These are phyloP conservation scores for Chrysopa pallens DNA, from an alignment of 1,140 invertebrate genomes.

Conservation along the genomic window DNA sequence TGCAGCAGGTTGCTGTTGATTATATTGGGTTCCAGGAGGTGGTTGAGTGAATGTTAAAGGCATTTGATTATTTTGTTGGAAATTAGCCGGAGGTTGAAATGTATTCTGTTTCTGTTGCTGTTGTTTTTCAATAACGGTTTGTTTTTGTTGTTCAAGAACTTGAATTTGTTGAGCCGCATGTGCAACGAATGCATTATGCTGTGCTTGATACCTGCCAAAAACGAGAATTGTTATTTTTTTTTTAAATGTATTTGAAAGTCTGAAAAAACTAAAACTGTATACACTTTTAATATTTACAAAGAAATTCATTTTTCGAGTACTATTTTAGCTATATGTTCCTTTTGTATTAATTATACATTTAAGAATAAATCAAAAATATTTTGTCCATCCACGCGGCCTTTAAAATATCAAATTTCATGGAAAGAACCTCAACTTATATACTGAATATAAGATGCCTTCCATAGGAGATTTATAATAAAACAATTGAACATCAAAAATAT, in stretches of 20 bases:
- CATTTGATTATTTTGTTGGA: slow-evolving; percentile 2
- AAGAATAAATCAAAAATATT: too few species aligned
- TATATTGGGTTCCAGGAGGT: slow-evolving; percentile 23
- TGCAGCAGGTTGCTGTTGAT: slow-evolving; percentile 11
- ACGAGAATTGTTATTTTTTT: neutral
- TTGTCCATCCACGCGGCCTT: too few species aligned
- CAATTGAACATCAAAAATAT: too few species aligned
- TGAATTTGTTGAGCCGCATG: slow-evolving; percentile 82
- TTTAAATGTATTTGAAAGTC: neutral
- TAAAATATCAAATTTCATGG: too few species aligned
- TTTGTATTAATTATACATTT: too few species aligned
- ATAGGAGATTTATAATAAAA: too few species aligned
- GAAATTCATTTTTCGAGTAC: too few species aligned
- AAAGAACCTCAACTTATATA: too few species aligned
- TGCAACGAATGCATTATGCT: slow-evolving; percentile 86
- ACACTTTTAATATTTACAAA: too few species aligned
- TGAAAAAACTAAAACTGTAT: slow-evolving; percentile 1
- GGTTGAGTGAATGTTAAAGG: slow-evolving; percentile 29
- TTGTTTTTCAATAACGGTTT: slow-evolving; percentile 48
- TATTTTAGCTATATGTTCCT: too few species aligned
- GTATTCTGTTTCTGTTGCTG: slow-evolving; percentile 14
- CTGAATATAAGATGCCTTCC: too few species aligned
- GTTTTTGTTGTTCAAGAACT: slow-evolving; percentile 62
- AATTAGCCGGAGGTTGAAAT: slow-evolving; percentile 16
- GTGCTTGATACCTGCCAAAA: slow-evolving; percentile 55